Base-by-base conservation (phyloP, 1,140 invertebrate genomes). In the Aricia agestis region DNA sequence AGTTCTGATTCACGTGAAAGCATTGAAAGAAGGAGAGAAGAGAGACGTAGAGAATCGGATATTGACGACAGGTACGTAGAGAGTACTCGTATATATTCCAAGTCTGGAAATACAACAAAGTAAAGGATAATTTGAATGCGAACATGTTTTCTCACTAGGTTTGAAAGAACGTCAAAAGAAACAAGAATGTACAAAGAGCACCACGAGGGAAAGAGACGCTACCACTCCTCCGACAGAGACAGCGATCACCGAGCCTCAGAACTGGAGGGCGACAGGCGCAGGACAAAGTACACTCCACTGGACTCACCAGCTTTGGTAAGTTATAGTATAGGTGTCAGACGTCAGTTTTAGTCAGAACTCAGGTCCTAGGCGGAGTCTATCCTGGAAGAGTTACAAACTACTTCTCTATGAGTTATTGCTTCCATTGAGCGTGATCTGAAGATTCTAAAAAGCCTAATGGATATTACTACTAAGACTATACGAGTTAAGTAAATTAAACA, bases 301-400 rank as follows among this genome's bases (percentile, higher is more conserved):
- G 89, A 91, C 67, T 91, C 89, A 32, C 89, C 89, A 7, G 85
- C 87, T 70, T 72, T 91, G 84, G 87, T 91, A 76, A 87, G 83
- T 84, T 69, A 68, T 61, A 36, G n/a, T 57, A 65, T 65, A 41
- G 31, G 18, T 45, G 3, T n/a, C n/a, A 41, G 31, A 15, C 9
- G 3, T n/a, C n/a, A 9, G 1, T 36, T 11, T 52, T 63, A 7
- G 17, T 11, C 25, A 10, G 15, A 6, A 25, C 13, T 59, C 25
- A 25, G 25, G 25, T 25, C 25, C 3, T 25, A 25, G 25, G 25
- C 25, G 25, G 25, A 25, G 25, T 2, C 0, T 25, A 25, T 25
- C 1, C 25, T 25, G 25, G 25, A 2, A 25, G 3, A 25, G 25
- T 3, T 25, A 25, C 25, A 25, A n/a, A n/a, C n/a, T n/a, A n/a